A percentile compares a stretch with the other conserved stretches of the same genome.
phyloP scores from a whole-genome alignment of 2,888 invertebrate genomes.

The Coenonympha arcania region DNA sequence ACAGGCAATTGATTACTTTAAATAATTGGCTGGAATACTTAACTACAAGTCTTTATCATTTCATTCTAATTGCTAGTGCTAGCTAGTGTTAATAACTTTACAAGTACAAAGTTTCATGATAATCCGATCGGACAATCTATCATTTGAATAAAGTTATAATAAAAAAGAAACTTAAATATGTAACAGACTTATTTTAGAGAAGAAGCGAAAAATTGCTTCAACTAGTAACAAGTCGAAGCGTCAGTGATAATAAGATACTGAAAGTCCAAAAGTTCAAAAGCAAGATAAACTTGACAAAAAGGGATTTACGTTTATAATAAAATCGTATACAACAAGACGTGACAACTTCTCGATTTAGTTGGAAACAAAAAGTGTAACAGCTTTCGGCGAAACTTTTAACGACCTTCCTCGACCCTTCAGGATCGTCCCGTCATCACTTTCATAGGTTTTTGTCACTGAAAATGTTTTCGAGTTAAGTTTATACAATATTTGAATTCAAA shows the following conservation, averaged over 20 bases:
- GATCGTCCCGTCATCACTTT: constrained; percentile 28
- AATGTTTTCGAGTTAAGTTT: too few species aligned
- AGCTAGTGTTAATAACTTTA: too few species aligned
- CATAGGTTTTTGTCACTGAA: constrained; percentile 21
- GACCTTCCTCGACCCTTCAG: constrained; percentile 31
- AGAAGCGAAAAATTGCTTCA: background rate
- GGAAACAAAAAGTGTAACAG: constrained; percentile 42
- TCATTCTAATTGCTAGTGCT: too few species aligned
- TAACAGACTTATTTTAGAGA: background rate
- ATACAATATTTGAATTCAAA: too few species aligned
- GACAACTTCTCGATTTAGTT: constrained; percentile 44
- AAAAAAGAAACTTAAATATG: too few species aligned
- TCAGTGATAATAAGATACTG: background rate
- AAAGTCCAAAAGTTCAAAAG: constrained; percentile 7
- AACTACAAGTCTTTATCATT: constrained; percentile 49
- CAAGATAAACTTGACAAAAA: constrained; percentile 11
- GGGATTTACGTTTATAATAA: constrained; percentile 30
- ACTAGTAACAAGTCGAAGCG: background rate
- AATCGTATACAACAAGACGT: constrained; percentile 37
- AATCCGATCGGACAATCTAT: too few species aligned
- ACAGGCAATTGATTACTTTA: constrained; percentile 68
- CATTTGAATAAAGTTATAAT: too few species aligned
- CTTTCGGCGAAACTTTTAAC: constrained; percentile 57
- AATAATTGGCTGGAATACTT: constrained; percentile 56
- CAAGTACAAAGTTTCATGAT: too few species aligned